Evolutionary conservation across 37 sponge, comb jelly and placozoan species (phyloP).

Genomic region (Dysidea cf. avara): DNA sequence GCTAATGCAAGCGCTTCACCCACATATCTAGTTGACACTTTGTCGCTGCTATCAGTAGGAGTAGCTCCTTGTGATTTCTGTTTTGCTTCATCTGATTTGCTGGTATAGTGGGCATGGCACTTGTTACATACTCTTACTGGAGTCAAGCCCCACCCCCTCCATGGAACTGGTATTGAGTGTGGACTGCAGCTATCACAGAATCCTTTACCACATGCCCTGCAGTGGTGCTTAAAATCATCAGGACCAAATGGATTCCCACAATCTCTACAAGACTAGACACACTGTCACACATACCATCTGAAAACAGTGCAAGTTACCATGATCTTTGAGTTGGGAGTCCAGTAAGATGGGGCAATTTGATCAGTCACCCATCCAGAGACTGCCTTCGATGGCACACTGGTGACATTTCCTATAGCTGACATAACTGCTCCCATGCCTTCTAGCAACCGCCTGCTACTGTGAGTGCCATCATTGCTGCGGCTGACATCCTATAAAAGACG

Average conservation of each 20-base stretch:
- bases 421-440: slow-evolving; percentile 70
- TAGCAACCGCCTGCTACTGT: slow-evolving; percentile 59
- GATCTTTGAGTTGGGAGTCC: slow-evolving; percentile 81
- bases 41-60: not conserved
- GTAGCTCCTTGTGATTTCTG: not conserved
- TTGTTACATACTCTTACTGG: slow-evolving; percentile 85
- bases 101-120: slow-evolving; percentile 55
- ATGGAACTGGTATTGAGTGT: slow-evolving; percentile 81
- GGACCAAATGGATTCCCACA: slow-evolving; percentile 71
- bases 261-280: slow-evolving; percentile 53
- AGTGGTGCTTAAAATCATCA: slow-evolving; percentile 86
- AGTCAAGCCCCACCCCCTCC: slow-evolving; percentile 87
- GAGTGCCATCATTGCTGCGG: slow-evolving; percentile 1
- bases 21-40: slow-evolving; percentile 71
- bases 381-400: slow-evolving; percentile 56
- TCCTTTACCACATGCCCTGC: slow-evolving; percentile 90
- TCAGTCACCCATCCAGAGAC: slow-evolving; percentile 84
- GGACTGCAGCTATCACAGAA: slow-evolving; percentile 84
- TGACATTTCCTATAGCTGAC: slow-evolving; percentile 48
- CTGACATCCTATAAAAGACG: slow-evolving; percentile 6
- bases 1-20: slow-evolving; percentile 72
- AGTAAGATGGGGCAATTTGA: slow-evolving; percentile 84
- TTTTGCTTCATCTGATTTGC: not conserved
- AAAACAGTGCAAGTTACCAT: slow-evolving; percentile 16
- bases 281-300: no score